Percentiles rank a stretch among this genome's conserved stretches.
phyloP scores from a whole-genome alignment of 1,140 invertebrate species.

The Euborellia annulipes region DNA sequence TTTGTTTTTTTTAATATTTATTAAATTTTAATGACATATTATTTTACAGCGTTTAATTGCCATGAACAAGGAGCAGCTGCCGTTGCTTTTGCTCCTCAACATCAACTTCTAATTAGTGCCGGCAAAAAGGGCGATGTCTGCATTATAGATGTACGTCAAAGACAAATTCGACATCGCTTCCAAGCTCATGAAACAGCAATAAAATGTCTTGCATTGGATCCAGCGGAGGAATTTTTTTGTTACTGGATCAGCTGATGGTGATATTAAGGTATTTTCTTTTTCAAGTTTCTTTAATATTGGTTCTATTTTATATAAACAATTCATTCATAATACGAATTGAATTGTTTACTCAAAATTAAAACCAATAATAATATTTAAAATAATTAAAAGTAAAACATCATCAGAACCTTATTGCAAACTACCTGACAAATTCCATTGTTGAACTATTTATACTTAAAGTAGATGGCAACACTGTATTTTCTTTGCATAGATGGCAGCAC shows the following conservation, averaged over 20 bases:
- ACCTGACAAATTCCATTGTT: no score
- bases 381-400: no score
- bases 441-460: no score
- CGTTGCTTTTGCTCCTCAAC: slow-evolving; percentile 79
- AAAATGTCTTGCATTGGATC: slow-evolving; percentile 87
- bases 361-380: no score
- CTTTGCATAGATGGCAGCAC: no score
- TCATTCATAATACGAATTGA: no score
- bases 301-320: no score
- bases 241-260: slow-evolving; percentile 94
- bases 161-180: slow-evolving; percentile 74
- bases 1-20: no score
- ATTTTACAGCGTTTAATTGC: slow-evolving; percentile 29
- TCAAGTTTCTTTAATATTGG: no score
- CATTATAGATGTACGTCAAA: slow-evolving; percentile 84
- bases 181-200: slow-evolving; percentile 84
- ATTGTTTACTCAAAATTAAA: no score
- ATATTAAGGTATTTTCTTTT: slow-evolving; percentile 99
- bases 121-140: slow-evolving; percentile 93
- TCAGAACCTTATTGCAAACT: no score
- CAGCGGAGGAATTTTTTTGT: slow-evolving; percentile 92
- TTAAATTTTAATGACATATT: background rate
- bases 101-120: slow-evolving; percentile 81
- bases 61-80: slow-evolving; percentile 83
- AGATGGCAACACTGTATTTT: no score